A percentile compares a stretch with the other conserved stretches of the same genome.
These are phyloP conservation scores for Globodera ellingtonae DNA, from an alignment of 1,140 invertebrate species.

Conservation along the genomic window DNA sequence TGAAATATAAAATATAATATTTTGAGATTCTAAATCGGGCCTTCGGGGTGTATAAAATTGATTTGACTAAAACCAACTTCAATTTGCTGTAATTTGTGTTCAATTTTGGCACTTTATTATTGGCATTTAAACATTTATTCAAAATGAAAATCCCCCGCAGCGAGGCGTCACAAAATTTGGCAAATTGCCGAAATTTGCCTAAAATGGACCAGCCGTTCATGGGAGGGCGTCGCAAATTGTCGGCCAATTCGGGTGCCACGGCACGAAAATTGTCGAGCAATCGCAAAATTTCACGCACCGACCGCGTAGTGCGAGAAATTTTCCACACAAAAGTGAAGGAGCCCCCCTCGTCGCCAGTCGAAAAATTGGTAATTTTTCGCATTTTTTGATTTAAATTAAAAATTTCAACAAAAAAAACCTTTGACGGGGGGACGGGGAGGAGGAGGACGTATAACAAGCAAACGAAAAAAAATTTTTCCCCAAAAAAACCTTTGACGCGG, in stretches of 20 bases:
- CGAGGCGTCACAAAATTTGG: neutral
- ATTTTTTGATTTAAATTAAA: too few species aligned
- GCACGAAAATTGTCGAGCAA: neutral
- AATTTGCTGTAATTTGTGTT: too few species aligned
- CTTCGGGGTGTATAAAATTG: too few species aligned
- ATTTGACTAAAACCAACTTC: too few species aligned
- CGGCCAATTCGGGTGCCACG: neutral
- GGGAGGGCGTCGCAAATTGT: neutral
- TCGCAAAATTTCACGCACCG: neutral
- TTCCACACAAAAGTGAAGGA: conserved; percentile 16
- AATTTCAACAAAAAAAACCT: too few species aligned
- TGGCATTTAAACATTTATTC: neutral
- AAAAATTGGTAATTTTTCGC: neutral
- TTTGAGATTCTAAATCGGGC: too few species aligned
- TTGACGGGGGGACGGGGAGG: too few species aligned
- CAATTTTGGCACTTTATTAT: too few species aligned
- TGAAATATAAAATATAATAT: too few species aligned
- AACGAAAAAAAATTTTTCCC: neutral
- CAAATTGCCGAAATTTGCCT: neutral
- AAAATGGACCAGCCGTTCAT: neutral
- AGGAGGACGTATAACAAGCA: neutral
- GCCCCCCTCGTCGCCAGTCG: neutral
- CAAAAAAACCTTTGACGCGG: too few species aligned
- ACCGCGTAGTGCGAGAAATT: conserved; percentile 7
- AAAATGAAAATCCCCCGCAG: neutral